Conservation (phyloP, 1,140 invertebrate genomes). For the Drosophila lacteicornis region DNA sequence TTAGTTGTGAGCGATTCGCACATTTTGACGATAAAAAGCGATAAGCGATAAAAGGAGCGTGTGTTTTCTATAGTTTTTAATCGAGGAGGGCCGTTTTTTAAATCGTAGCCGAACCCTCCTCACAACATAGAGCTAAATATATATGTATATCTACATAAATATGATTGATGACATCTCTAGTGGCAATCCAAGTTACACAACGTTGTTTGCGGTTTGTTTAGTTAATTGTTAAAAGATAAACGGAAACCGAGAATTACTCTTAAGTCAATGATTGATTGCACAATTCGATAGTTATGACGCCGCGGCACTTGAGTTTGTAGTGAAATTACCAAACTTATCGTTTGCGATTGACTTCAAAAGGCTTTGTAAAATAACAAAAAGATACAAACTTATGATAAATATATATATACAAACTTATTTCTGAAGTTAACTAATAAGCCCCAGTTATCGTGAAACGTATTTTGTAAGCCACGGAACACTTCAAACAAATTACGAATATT, state of each 20-base stretch:
- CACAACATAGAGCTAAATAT: slow-evolving; percentile 46
- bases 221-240: slow-evolving; percentile 74
- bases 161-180: slow-evolving; percentile 59
- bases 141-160: slow-evolving; percentile 31
- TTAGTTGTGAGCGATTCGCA: slow-evolving; percentile 66
- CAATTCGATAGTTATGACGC: slow-evolving; percentile 40
- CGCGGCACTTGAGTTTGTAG: slow-evolving; percentile 44
- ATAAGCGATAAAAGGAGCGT: not conserved
- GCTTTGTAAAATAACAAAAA: slow-evolving; percentile 65
- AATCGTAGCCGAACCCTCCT: slow-evolving; percentile 38
- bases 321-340: slow-evolving; percentile 50
- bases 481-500: slow-evolving; percentile 53
- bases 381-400: slow-evolving; percentile 31
- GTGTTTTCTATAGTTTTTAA: slow-evolving; percentile 78
- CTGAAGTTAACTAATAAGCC: slow-evolving; percentile 55
- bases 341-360: slow-evolving; percentile 74
- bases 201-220: slow-evolving; percentile 77
- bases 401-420: slow-evolving; percentile 50
- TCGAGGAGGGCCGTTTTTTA: slow-evolving; percentile 49
- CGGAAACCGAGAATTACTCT: slow-evolving; percentile 29
- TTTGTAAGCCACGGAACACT: slow-evolving; percentile 52
- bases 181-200: slow-evolving; percentile 65
- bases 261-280: slow-evolving; percentile 59
- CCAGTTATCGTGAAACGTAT: slow-evolving; percentile 64
- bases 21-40: slow-evolving; percentile 41